A percentile compares a stretch with the other conserved stretches of the same genome.
Evolutionary conservation across 2,797 vertebrate genomes (phyloP).

Genomic region (Dendrocincla fuliginosa): DNA sequence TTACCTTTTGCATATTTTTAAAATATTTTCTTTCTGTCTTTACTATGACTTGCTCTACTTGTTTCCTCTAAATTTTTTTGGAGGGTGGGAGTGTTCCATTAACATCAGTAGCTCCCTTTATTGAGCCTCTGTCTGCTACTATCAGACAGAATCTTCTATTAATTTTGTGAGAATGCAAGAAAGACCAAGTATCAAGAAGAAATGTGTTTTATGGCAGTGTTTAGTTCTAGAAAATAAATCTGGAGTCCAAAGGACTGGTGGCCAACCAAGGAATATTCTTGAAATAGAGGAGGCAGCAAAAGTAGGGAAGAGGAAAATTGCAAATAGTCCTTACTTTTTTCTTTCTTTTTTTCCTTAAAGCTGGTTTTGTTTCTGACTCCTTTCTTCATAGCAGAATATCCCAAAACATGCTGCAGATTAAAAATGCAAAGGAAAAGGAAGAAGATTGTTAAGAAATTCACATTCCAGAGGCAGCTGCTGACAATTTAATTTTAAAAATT

Average conservation of each 20-base stretch:
- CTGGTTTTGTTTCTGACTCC: not conserved
- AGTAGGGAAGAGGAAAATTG: not conserved
- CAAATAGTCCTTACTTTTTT: not conserved
- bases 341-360: not conserved
- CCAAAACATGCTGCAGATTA: not conserved
- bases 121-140: not conserved
- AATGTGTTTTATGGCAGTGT: not conserved
- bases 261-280: not conserved
- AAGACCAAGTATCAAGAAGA: not conserved
- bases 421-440: not conserved
- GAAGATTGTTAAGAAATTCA: not conserved
- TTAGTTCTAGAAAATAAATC: not conserved
- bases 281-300: not conserved
- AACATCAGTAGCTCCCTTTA: not conserved
- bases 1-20: not conserved
- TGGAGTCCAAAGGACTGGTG: not conserved
- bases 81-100: not conserved
- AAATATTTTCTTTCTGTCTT: not conserved
- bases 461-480: not conserved
- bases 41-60: not conserved
- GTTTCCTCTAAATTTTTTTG: not conserved
- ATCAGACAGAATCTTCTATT: not conserved
- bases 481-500: slow-evolving; percentile 2
- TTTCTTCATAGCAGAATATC: not conserved
- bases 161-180: not conserved